Base-by-base conservation (phyloP, 35 echinoderm and acorn worm species). In the Diadema setosum region DNA sequence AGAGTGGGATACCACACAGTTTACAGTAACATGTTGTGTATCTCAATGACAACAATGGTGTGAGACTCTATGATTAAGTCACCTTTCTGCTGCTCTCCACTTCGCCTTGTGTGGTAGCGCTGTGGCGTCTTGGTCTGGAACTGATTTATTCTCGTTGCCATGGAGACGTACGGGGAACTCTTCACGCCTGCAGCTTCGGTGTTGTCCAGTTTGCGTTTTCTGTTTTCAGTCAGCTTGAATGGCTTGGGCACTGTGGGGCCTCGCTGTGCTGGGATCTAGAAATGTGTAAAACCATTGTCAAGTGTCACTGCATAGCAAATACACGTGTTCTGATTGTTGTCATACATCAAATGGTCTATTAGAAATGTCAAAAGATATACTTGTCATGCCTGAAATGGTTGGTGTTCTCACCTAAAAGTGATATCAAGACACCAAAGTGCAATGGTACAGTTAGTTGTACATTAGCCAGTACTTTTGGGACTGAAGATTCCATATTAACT, bases 61-160 rank as follows among this genome's bases (percentile, higher is more conserved):
- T 30, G 20, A 30, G 25, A 30, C 31, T n/a, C n/a, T n/a, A n/a
- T n/a, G n/a, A n/a, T 24, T 45, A 8, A 42, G 33, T 87, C 63
- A 95, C 93, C 93, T 95, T 87, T 95, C 52, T 90, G 85, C 45
- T 86, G 90, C 21, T 96, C 90, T 20, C 56, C 11, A 60, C 58
- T 35, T 9, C 88, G 88, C 81, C 83, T 91, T 0, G 65, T 60
- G 63, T 85, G 91, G 82, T 87, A 97, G n/a, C 95, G 31, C 0
- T 97, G 92, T 35, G 95, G 95, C 2, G 95, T 97, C 81, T 88
- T 94, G 3, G 30, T 73, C 2, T 93, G 84, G 39, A 97, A 97
- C 21, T 88, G 87, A n/a, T 58, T 81, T 16, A 97, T 64, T 14
- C 76, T 40, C 5, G 90, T 59, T 2, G 95, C 95, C 61, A 91